Evolutionary conservation across 2,113 vertebrate species (phyloP), one percentile per base, ranked within the genome.

Genomic region (Progne subis): DNA sequence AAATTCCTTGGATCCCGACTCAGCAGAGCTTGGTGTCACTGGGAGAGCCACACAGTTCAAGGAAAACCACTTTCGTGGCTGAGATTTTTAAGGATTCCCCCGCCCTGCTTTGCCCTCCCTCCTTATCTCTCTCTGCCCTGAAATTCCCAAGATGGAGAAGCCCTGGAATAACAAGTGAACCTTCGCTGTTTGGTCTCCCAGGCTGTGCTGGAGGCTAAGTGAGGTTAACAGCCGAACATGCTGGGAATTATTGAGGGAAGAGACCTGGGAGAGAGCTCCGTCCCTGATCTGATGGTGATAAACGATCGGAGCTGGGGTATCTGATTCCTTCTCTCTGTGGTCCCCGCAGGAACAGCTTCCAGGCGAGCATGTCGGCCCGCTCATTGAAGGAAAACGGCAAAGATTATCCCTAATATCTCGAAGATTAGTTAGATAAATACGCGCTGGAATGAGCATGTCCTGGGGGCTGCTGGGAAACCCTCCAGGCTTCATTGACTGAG

Each of bases 201-300:
- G 86, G 94, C 83, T 70, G 86, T 68, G 82, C 88, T 90, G 92
- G 94, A 95, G 97, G 96, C 96, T 97, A 97, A 97, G 93, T 97
- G 96, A 97, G 97, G 97, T 97, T 98, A 97, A 98, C 97, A 95
- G 90, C 95, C 1, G 32, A 94, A 97, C 97, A 97, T 3, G n/a
- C 91, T 7, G 8, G 53, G 61, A 95, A 91, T 90, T 56, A 90
- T 74, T 86, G 86, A 87, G 93, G 85, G 70, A 82, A 72, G 88
- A 92, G 84, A 55, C 55, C 46, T 77, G 90, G 94, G 86, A 69
- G 5, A 29, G 83, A 90, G 88, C 92, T 87, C 64, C 4, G 0
- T 94, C 95, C 84, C 88, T 85, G 92, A 96, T 96, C 89, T 93
- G 84, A 94, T 82, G 67, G 92, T 96, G 96, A 97, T 96, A 95